These are phyloP conservation scores for Trachymyrmex septentrionalis DNA, from an alignment of 1,140 invertebrate species.

Conservation along the genomic window DNA sequence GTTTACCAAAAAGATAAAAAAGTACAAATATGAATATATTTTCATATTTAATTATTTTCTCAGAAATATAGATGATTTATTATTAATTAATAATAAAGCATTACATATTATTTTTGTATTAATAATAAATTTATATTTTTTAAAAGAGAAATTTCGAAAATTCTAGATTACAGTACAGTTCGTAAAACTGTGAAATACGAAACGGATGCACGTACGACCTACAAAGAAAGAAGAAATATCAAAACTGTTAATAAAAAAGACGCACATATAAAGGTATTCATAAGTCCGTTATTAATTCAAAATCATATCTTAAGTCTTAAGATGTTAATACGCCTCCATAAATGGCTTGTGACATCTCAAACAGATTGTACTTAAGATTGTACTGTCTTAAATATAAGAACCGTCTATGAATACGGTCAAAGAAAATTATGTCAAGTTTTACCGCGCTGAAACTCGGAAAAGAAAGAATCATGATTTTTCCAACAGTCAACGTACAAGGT, in stretches of 20 bases:
- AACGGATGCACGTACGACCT: slow-evolving; percentile 38
- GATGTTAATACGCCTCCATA: too few relatives aligned
- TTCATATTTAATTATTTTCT: neutral
- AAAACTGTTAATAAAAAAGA: neutral
- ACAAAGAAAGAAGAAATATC: neutral
- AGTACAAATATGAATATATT: neutral
- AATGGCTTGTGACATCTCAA: too few relatives aligned
- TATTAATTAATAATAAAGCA: neutral
- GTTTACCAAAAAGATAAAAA: neutral
- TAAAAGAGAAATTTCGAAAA: neutral
- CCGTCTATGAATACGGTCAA: neutral
- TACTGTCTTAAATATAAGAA: too few relatives aligned
- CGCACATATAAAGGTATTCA: too few relatives aligned
- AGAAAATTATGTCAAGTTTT: slow-evolving; percentile 32
- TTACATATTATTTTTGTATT: slow-evolving; percentile 3
- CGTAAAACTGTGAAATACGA: slow-evolving; percentile 38
- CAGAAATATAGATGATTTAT: neutral
- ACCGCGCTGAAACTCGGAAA: slow-evolving; percentile 75
- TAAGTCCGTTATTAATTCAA: too few relatives aligned
- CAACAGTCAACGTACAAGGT: slow-evolving; percentile 74
- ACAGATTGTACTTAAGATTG: too few relatives aligned
- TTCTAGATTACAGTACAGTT: slow-evolving; percentile 1
- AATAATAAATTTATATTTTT: neutral
- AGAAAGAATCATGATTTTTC: slow-evolving; percentile 73
- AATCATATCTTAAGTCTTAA: too few relatives aligned